Evolutionary conservation across 2,113 vertebrate genomes (phyloP).

Genomic region (Salvelinus namaycush): DNA sequence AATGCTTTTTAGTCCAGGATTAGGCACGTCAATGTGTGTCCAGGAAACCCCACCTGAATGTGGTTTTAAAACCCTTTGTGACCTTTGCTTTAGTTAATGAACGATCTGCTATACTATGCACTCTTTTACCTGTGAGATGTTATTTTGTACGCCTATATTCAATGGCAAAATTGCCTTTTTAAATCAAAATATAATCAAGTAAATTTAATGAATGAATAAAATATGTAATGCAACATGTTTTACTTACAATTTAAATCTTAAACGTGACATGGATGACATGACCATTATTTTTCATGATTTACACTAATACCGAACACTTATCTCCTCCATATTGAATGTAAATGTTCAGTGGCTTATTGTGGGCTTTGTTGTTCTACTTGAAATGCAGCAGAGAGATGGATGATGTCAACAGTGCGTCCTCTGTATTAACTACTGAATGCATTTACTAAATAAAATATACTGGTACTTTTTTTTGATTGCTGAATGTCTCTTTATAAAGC

Average conservation of each 20-base stretch:
- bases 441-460: neutral
- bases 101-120: no score
- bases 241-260: neutral
- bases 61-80: no score
- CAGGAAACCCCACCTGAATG: no score
- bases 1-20: no score
- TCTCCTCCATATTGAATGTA: neutral
- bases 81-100: no score
- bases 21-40: no score
- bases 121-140: no score
- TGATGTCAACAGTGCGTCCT: neutral
- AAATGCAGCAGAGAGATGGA: neutral
- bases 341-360: neutral
- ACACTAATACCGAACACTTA: neutral
- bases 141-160: no score
- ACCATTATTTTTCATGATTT: neutral
- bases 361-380: neutral
- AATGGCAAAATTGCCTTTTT: neutral
- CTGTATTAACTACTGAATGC: neutral
- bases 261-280: neutral
- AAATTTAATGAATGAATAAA: no score
- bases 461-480: neutral
- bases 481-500: neutral
- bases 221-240: neutral
- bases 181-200: no score